These are phyloP conservation scores for Masticophis lateralis DNA, from an alignment of 2,797 vertebrate species.

Conservation along the genomic window DNA sequence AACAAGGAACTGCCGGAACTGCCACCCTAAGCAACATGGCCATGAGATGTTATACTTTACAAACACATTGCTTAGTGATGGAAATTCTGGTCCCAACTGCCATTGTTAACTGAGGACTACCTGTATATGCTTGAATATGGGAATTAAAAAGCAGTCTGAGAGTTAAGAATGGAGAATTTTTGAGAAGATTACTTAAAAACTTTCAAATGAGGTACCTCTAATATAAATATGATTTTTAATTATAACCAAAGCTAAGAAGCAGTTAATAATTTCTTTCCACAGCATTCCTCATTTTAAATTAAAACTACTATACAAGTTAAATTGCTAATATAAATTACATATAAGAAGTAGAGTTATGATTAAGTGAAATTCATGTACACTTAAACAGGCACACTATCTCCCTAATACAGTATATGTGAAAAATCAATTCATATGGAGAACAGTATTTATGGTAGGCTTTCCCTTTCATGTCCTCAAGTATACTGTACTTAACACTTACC, in stretches of 20 bases:
- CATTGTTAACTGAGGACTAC: not conserved
- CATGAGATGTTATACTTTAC: not conserved
- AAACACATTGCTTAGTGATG: not conserved
- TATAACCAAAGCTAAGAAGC: not conserved
- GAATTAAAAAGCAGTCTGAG: not conserved
- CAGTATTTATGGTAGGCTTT: not conserved
- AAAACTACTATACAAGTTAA: not conserved
- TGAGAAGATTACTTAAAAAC: not conserved
- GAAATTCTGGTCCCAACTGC: not conserved
- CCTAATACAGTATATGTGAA: not conserved
- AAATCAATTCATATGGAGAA: not conserved
- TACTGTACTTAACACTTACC: not conserved
- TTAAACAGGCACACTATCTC: not conserved
- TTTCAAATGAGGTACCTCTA: not conserved
- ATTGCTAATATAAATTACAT: not conserved
- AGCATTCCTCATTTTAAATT: not conserved
- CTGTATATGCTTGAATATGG: not conserved
- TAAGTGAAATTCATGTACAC: not conserved
- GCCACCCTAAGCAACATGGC: not conserved
- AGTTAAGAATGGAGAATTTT: not conserved
- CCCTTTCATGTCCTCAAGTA: not conserved
- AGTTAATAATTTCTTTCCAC: not conserved
- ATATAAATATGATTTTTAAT: not conserved
- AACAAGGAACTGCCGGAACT: not conserved
- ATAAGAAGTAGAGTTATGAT: not conserved